Base-by-base conservation (phyloP, 2,888 invertebrate genomes). In the Aleiodes testaceus region DNA sequence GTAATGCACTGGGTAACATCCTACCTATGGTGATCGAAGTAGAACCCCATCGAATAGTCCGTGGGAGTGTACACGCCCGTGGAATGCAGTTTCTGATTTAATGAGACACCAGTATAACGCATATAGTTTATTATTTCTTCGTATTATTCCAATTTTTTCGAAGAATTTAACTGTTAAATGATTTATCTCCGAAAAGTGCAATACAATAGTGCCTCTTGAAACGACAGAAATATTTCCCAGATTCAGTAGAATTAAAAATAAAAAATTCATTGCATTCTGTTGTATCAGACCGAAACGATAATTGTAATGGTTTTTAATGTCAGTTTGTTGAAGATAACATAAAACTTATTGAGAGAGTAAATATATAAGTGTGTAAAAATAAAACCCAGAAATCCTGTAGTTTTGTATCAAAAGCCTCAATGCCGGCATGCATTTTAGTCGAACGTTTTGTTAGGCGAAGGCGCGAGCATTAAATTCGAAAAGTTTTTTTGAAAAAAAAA, bases 71-170 rank as follows among this genome's bases (percentile, higher is more conserved):
- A 87, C 87, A 87, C 83, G 87, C 82, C 81, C 83, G 80, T 81
- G 87, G 87, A 87, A 87, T 87, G 87, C 87, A 84, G 87, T 86
- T 26, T 87, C 87, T 87, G 87, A 87, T 87, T 87, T 87, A 87
- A 87, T 86, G 77, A 77, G 76, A 77, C 75, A 71, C 7, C 70
- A 74, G 71, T 74, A 73, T 71, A 71, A 52, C 68, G 64, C 66
- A 26, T 44, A 52, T 11, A 44, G 42, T 63, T 36, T n/a, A 63
- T 47, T 49, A 63, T 61, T 63, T 42, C 45, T 63, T 59, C 30
- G 16, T 72, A 69, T 64, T 72, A 69, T 64, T 18, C 63, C 12
- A 22, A 45, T 11, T 44, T 45, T 71, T 50, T 66, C 64, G 69
- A 18, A 36, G 45, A 69, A 72, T 73, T 66, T 26, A n/a, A 20